These are phyloP conservation scores for Ctena decussata DNA, from an alignment of 2,888 invertebrate species.

Conservation along the genomic window DNA sequence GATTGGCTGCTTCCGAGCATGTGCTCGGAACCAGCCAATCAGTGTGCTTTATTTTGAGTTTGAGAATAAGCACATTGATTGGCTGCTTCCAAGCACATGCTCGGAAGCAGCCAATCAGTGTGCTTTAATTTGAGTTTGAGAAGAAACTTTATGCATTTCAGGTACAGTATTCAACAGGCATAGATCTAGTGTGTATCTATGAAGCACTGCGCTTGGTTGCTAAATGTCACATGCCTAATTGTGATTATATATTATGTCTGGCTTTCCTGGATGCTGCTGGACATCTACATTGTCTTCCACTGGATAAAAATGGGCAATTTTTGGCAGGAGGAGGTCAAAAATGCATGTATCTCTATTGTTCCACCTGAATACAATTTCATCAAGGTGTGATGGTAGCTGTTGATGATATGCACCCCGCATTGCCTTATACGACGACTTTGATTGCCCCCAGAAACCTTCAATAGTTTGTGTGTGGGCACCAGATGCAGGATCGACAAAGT, in stretches of 20 bases:
- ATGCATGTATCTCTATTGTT: background rate
- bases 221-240: no score
- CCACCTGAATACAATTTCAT: background rate
- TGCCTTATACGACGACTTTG: background rate
- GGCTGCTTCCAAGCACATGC: no score
- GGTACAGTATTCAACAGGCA: no score
- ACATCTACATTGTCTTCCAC: background rate
- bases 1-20: no score
- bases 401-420: background rate
- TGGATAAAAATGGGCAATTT: background rate
- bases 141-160: no score
- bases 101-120: no score
- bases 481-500: background rate
- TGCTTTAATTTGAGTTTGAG: no score
- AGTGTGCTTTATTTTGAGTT: no score
- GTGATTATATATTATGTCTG: background rate
- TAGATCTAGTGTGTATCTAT: no score
- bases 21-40: no score
- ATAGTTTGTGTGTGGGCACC: background rate
- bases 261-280: background rate
- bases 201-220: no score
- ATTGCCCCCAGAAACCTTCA: background rate
- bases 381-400: background rate
- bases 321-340: background rate
- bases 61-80: no score